Conservation (phyloP, 2,797 vertebrate species). For the Falco columbarius region DNA sequence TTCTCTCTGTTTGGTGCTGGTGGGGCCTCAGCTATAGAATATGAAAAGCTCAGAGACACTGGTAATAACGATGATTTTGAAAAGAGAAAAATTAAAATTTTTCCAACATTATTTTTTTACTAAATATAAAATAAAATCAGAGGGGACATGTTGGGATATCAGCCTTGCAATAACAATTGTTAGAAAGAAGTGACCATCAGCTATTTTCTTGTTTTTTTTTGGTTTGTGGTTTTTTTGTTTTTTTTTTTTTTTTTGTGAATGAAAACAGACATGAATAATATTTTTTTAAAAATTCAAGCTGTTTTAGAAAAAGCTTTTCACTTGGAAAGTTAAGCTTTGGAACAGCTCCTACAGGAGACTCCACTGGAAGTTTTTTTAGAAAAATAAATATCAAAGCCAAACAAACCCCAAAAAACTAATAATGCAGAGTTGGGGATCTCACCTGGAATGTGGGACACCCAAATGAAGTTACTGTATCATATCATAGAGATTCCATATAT, state of each 20-base stretch:
- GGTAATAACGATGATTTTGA: not conserved
- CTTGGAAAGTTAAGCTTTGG: not conserved
- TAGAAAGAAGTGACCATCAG: not conserved
- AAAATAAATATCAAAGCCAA: not conserved
- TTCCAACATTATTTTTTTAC: no score
- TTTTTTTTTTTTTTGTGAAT: not conserved
- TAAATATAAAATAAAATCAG: not conserved
- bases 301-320: not conserved
- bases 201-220: not conserved
- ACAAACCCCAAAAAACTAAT: not conserved
- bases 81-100: not conserved
- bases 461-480: not conserved
- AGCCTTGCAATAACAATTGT: not conserved
- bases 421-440: not conserved
- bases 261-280: not conserved
- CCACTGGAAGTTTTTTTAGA: not conserved
- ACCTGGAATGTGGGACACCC: not conserved
- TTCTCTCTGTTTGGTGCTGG: not conserved
- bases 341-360: not conserved
- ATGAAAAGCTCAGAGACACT: not conserved
- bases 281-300: not conserved
- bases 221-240: not conserved
- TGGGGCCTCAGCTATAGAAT: not conserved
- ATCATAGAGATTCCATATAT: not conserved
- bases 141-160: accelerated